Conservation (phyloP, 2,113 vertebrate genomes). For the Lycaon pictus region DNA sequence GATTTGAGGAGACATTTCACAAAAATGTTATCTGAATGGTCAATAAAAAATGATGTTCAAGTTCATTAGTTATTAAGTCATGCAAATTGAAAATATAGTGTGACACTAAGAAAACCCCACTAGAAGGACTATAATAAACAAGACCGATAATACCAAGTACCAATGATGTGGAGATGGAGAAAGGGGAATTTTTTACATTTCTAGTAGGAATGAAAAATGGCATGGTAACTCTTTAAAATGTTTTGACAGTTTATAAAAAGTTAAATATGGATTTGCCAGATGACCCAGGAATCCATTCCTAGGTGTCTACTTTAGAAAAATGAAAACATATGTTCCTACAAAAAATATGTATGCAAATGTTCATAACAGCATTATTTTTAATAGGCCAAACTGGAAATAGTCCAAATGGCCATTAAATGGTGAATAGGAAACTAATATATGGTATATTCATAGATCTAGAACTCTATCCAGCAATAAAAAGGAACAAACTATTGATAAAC, state of each 20-base stretch:
- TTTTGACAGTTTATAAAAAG: constrained; percentile 4
- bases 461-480: neutral
- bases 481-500: neutral
- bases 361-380: constrained; percentile 15
- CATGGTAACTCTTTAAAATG: neutral
- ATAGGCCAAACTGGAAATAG: neutral
- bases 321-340: neutral
- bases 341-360: neutral
- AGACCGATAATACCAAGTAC: neutral
- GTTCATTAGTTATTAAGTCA: neutral
- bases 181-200: neutral
- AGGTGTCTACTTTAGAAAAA: constrained; percentile 20
- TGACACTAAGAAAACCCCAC: neutral
- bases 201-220: neutral
- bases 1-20: neutral
- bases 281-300: neutral
- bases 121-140: neutral
- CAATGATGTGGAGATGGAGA: neutral
- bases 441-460: neutral
- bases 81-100: neutral
- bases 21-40: neutral
- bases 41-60: neutral
- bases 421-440: neutral
- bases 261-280: constrained; percentile 9
- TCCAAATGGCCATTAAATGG: neutral